These are phyloP conservation scores for Scortum barcoo DNA, from an alignment of 2,113 vertebrate species.

Conservation along the genomic window DNA sequence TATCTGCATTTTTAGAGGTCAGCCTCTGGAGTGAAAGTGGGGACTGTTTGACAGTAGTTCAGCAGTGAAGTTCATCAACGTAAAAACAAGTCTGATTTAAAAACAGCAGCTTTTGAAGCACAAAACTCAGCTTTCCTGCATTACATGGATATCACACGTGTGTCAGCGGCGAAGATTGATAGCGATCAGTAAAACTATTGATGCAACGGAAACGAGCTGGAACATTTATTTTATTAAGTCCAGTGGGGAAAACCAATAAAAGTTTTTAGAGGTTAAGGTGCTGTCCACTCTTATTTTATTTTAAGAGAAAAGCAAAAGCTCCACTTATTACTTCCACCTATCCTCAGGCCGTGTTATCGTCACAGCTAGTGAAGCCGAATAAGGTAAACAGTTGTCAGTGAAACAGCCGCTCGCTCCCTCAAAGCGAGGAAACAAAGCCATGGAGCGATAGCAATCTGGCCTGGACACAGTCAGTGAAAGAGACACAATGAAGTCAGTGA, in stretches of 20 bases:
- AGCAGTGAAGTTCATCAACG: no score
- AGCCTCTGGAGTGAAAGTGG: background rate
- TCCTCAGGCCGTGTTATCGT: slow-evolving; percentile 28
- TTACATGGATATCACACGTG: slow-evolving; percentile 9
- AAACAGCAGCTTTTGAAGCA: background rate
- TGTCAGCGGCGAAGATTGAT: background rate
- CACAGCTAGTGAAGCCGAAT: slow-evolving; percentile 35
- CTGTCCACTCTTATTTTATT: background rate
- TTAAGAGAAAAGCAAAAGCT: background rate
- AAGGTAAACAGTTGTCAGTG: slow-evolving; percentile 44
- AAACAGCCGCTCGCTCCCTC: slow-evolving; percentile 7
- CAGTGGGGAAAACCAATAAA: background rate
- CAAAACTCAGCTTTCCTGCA: background rate
- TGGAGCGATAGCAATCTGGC: slow-evolving; percentile 56
- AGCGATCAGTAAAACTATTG: background rate
- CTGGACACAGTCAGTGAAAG: slow-evolving; percentile 51
- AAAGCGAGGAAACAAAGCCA: slow-evolving; percentile 27
- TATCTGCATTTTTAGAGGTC: background rate
- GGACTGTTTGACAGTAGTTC: no score
- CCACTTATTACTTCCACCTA: background rate
- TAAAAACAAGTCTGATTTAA: background rate
- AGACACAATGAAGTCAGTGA: slow-evolving; percentile 58
- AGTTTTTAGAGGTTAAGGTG: background rate
- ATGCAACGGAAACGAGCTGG: slow-evolving; percentile 25
- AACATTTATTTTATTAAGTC: background rate